These are phyloP conservation scores for Nematolebias whitei DNA, from an alignment of 2,113 vertebrate species.

Conservation along the genomic window DNA sequence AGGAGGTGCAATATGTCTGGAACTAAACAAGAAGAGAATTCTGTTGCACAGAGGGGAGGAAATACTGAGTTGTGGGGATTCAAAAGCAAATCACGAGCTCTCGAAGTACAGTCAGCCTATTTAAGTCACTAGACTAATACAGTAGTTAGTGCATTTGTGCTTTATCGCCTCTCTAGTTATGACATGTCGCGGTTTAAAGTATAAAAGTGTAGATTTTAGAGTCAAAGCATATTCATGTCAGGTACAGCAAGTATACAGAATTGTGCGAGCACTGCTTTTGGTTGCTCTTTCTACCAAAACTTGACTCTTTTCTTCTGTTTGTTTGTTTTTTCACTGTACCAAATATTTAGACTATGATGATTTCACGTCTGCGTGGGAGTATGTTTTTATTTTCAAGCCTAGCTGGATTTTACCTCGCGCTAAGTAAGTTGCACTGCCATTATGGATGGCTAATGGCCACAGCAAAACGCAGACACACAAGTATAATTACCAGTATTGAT, in stretches of 20 bases:
- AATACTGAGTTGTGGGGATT: conserved; percentile 66
- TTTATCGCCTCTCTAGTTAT: conserved; percentile 57
- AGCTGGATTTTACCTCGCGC: conserved; percentile 26
- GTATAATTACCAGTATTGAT: conserved; percentile 54
- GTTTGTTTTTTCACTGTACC: conserved; percentile 40
- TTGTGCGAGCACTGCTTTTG: conserved; percentile 45
- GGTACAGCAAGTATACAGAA: conserved; percentile 52
- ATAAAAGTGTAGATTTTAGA: conserved; percentile 70
- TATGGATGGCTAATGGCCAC: conserved; percentile 54
- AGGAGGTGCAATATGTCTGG: conserved; percentile 57
- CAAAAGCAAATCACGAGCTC: conserved; percentile 73
- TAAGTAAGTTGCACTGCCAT: conserved; percentile 39
- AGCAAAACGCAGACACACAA: conserved; percentile 45
- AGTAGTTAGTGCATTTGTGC: conserved; percentile 58
- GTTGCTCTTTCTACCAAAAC: conserved; percentile 36
- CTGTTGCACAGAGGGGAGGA: conserved; percentile 46
- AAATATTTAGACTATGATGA: conserved; percentile 53
- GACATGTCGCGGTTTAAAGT: conserved; percentile 69
- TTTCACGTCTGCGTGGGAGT: conserved; percentile 40
- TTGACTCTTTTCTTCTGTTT: conserved; percentile 63
- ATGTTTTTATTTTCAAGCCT: conserved; percentile 46
- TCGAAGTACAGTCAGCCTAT: conserved; percentile 65
- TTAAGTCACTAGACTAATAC: conserved; percentile 64
- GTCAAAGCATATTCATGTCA: conserved; percentile 73
- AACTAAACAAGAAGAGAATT: conserved; percentile 45